Base-by-base conservation (phyloP, 1,140 invertebrate species). In the Wiebesia pumilae region DNA sequence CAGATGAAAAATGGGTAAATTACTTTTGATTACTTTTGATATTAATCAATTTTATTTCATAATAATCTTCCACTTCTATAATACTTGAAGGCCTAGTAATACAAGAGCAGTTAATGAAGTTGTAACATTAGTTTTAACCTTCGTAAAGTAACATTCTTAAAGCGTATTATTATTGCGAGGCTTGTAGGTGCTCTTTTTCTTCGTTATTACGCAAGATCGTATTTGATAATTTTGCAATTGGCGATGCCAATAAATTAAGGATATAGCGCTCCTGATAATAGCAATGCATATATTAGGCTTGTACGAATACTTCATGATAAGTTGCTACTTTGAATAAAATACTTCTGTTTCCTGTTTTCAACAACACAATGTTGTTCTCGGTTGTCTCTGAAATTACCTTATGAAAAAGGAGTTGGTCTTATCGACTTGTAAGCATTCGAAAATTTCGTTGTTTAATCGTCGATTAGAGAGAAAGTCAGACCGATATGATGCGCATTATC, bases 201-300 rank as follows among this genome's bases (percentile, higher is more conserved):
- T 54, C 19, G 33, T 79, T 47, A 24, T 35, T 54, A 54, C 30
- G 47, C n/a, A 79, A 79, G 47, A 54, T 33, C 21, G 47, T 16
- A 14, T 79, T 51, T 33, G 33, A 79, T 79, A 54, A 7, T 80
- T 80, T 62, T 65, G 24, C 54, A 65, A 80, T 80, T 35, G 54
- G 21, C 24, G 3, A 80, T 54, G 54, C 30, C 3, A 80, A 40
- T 80, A 80, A 65, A 80, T 80, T 62, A 40, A 0, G 21, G 54
- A 80, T 40, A 80, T 14, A 35, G 3, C 30, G n/a, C 27, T 62
- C 40, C 30, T 24, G 35, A 80, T n/a, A 80, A 38, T 38, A 58
- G 51, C 35, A 30, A 35, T 19, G 47, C 21, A 27, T 35, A 65
- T 27, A 14, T 65, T 33, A 38, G 9, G 1, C n/a, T 9, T 21